Percentiles rank a stretch among this genome's conserved stretches.
Evolutionary conservation across 2,113 vertebrate species (phyloP).

Genomic region (Puma concolor): DNA sequence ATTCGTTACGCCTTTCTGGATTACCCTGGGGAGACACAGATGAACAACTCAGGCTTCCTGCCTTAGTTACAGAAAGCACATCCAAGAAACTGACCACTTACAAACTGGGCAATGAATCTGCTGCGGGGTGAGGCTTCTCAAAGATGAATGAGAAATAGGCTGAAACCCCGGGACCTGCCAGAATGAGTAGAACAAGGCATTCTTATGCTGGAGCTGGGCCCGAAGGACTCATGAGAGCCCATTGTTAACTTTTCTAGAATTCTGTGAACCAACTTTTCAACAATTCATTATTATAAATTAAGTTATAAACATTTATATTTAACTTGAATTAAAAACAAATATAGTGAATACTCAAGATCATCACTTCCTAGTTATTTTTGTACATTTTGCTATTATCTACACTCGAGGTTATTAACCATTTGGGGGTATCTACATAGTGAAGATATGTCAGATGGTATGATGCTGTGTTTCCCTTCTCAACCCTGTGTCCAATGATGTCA

Average conservation of each 20-base stretch:
- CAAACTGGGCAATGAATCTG: background rate
- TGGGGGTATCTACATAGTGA: background rate
- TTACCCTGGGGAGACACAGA: background rate
- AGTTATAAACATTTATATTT: background rate
- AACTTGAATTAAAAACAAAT: conserved; percentile 5
- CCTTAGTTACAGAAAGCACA: background rate
- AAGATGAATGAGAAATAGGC: background rate
- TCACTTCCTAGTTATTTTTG: background rate
- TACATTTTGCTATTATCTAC: background rate
- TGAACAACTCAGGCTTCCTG: background rate
- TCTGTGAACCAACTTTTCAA: background rate
- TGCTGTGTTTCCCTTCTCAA: background rate
- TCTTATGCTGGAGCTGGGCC: background rate
- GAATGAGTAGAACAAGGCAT: background rate
- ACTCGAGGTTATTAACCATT: background rate
- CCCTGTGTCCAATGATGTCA: background rate
- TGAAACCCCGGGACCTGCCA: background rate
- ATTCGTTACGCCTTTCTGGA: background rate
- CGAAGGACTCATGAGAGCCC: background rate
- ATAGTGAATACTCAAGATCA: background rate
- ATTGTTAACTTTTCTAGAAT: background rate
- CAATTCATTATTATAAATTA: background rate
- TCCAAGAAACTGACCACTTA: background rate
- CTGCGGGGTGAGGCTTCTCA: background rate
- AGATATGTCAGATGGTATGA: background rate